Percentiles rank a stretch among this genome's conserved stretches.
Conservation (phyloP, 2,888 invertebrate species). For the Danaus chrysippus region DNA sequence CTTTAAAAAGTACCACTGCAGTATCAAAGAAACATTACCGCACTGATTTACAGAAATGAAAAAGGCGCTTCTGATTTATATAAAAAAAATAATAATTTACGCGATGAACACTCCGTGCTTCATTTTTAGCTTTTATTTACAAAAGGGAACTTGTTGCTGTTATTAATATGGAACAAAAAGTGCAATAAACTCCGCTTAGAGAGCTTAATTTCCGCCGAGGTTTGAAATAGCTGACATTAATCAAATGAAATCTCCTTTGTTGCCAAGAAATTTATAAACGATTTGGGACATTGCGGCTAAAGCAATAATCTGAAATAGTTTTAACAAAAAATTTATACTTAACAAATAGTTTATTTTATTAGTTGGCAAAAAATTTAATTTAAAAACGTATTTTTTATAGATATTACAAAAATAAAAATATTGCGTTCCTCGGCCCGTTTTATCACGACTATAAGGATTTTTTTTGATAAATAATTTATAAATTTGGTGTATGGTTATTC, state of each 20-base stretch:
- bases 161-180: constrained; percentile 71
- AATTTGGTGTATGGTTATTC: constrained; percentile 20
- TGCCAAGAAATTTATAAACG: constrained; percentile 57
- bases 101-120: constrained; percentile 24
- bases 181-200: constrained; percentile 69
- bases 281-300: constrained; percentile 43
- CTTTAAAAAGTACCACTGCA: constrained; percentile 37
- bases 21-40: constrained; percentile 38
- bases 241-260: constrained; percentile 58
- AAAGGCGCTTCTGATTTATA: constrained; percentile 24
- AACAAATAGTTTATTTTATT: too few relatives aligned
- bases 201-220: constrained; percentile 64
- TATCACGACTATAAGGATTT: constrained; percentile 4
- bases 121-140: constrained; percentile 23
- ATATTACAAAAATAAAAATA: too few relatives aligned
- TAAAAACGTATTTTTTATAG: too few relatives aligned
- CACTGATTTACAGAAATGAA: constrained; percentile 31
- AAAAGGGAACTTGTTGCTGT: constrained; percentile 61
- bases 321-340: too few relatives aligned
- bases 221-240: constrained; percentile 61
- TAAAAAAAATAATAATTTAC: constrained; percentile 26
- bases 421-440: too few relatives aligned
- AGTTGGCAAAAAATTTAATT: too few relatives aligned
- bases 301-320: too few relatives aligned
- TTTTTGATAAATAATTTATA: constrained; percentile 22